These are phyloP conservation scores for Todiramphus saurophagus DNA, from an alignment of 2,113 vertebrate genomes.

Conservation along the genomic window DNA sequence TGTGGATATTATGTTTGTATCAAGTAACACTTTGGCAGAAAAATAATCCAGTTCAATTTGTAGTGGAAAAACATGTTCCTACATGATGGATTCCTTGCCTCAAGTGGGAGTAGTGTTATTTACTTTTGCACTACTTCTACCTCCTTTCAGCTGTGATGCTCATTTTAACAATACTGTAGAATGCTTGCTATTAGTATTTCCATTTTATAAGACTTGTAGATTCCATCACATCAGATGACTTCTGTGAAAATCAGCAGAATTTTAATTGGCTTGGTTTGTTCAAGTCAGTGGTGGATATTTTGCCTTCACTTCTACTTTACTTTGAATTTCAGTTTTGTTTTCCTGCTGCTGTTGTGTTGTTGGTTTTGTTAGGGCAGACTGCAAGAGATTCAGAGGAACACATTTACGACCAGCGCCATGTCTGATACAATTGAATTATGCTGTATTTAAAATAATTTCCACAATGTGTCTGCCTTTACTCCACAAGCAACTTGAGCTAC, in stretches of 20 bases:
- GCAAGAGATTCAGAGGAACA: constrained; percentile 40
- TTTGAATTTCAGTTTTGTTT: constrained; percentile 34
- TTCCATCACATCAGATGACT: neutral
- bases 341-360: neutral
- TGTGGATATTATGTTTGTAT: neutral
- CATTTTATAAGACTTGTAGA: neutral
- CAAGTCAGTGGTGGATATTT: neutral
- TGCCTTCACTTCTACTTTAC: neutral
- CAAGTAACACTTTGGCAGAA: neutral
- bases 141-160: neutral
- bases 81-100: neutral
- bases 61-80: neutral
- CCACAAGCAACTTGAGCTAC: constrained; percentile 33
- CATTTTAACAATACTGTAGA: neutral
- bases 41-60: neutral
- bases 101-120: neutral
- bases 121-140: neutral
- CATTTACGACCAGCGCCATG: constrained; percentile 45
- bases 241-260: constrained; percentile 37
- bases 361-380: constrained; percentile 7
- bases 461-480: constrained; percentile 54
- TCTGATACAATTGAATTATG: constrained; percentile 57
- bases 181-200: neutral
- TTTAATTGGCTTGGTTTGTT: constrained; percentile 19
- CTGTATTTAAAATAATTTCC: constrained; percentile 41